Evolutionary conservation across 2,888 invertebrate genomes (phyloP).

Genomic region (Taenaris catops): DNA sequence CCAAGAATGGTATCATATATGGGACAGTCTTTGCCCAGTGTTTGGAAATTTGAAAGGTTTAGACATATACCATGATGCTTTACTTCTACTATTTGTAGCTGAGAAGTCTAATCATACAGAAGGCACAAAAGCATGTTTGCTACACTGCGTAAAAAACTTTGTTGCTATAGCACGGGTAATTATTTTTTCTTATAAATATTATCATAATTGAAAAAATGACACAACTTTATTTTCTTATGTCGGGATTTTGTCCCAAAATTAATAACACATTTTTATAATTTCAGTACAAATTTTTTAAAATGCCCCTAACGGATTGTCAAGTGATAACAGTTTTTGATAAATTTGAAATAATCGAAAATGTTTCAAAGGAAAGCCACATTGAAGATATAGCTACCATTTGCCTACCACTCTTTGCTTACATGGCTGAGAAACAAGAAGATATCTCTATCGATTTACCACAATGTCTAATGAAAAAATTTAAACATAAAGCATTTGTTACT

Average conservation of each 20-base stretch:
- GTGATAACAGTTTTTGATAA: constrained; percentile 37
- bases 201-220: no score
- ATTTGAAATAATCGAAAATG: constrained; percentile 35
- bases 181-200: no score
- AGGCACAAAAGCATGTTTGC: constrained; percentile 43
- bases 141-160: constrained; percentile 52
- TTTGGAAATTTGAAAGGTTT: constrained; percentile 34
- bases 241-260: no score
- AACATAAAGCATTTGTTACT: constrained; percentile 31
- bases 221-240: no score
- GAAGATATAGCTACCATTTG: constrained; percentile 39
- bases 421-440: constrained; percentile 41
- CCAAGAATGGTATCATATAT: constrained; percentile 55
- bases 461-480: constrained; percentile 29
- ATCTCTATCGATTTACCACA: constrained; percentile 32
- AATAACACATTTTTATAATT: constrained; percentile 30
- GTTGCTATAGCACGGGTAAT: constrained; percentile 49
- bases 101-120: constrained; percentile 40
- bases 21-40: constrained; percentile 40
- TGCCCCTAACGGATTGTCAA: constrained; percentile 42
- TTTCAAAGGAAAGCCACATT: constrained; percentile 33
- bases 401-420: constrained; percentile 49
- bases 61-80: constrained; percentile 39
- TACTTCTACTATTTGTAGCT: constrained; percentile 36
- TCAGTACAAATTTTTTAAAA: constrained; percentile 56